These are phyloP conservation scores for Anthophora plumipes DNA, from an alignment of 2,888 invertebrate genomes.

Conservation along the genomic window DNA sequence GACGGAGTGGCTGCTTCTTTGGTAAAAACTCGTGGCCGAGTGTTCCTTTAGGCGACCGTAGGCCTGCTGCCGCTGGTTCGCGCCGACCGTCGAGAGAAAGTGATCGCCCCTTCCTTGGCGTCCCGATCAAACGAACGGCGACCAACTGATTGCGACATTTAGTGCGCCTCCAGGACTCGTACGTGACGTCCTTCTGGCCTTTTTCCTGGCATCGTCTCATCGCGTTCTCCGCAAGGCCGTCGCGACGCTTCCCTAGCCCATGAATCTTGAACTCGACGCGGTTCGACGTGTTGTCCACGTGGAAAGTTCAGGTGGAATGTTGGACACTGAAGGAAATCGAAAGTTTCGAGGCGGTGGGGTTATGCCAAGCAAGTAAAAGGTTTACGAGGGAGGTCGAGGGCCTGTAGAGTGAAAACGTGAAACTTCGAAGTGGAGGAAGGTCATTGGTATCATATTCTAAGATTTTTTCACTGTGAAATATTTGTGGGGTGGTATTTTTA, in stretches of 20 bases:
- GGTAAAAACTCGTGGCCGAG: constrained; percentile 82
- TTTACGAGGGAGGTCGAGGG: background rate
- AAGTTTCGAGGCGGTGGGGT: background rate
- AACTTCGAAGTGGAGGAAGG: background rate
- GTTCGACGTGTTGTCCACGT: background rate
- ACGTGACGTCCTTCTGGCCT: constrained; percentile 37
- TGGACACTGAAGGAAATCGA: constrained; percentile 6
- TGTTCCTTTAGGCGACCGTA: constrained; percentile 71
- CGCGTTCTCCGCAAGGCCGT: constrained; percentile 52
- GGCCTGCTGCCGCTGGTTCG: constrained; percentile 47
- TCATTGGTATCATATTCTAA: background rate
- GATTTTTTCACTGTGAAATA: no score
- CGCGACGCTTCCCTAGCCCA: background rate
- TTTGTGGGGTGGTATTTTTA: no score
- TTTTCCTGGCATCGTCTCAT: background rate
- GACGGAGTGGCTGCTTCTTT: constrained; percentile 74
- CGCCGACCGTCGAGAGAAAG: constrained; percentile 72
- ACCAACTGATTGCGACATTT: constrained; percentile 73
- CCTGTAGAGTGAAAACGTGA: no score
- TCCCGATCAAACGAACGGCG: constrained; percentile 55
- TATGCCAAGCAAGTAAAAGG: no score
- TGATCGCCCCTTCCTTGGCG: constrained; percentile 68
- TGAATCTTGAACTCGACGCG: background rate
- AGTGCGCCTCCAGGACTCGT: constrained; percentile 42
- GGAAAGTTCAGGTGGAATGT: background rate